phyloP scores from a whole-genome alignment of 2,888 invertebrate genomes.

The Drosophila imparisetae region DNA sequence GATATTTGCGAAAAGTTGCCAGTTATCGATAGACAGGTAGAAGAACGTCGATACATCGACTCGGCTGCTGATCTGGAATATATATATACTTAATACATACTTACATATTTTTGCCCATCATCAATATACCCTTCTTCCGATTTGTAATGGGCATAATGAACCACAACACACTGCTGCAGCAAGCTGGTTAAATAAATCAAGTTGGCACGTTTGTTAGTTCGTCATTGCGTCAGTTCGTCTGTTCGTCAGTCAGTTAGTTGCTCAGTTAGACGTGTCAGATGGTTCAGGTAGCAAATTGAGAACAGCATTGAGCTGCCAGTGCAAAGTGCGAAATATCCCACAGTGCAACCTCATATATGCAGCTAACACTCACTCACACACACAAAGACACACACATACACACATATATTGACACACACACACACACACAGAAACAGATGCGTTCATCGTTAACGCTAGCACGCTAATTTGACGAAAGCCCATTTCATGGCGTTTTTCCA shows the following conservation, averaged over 20 bases:
- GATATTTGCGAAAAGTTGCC: neutral
- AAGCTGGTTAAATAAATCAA: constrained; percentile 46
- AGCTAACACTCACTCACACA: constrained; percentile 1
- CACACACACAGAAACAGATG: constrained; percentile 25
- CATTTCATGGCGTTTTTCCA: constrained; percentile 79
- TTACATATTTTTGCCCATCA: neutral
- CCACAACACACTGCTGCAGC: constrained; percentile 27
- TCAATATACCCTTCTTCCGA: neutral
- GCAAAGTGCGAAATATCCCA: constrained; percentile 79
- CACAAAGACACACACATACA: constrained; percentile 19
- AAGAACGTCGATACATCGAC: neutral
- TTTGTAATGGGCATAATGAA: neutral
- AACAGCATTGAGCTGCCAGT: constrained; percentile 56
- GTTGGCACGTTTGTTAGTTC: constrained; percentile 13
- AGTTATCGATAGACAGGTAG: neutral
- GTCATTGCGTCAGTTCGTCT: neutral
- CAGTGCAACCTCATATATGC: constrained; percentile 59
- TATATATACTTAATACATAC: no score
- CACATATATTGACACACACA: constrained; percentile 3
- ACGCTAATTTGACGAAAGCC: constrained; percentile 84
- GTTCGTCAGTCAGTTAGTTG: neutral
- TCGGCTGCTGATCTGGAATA: neutral
- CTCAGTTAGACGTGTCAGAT: constrained; percentile 12
- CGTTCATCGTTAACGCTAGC: constrained; percentile 75
- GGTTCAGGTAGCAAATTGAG: constrained; percentile 52